Evolutionary conservation across 53 echinoderm and acorn worm species (phyloP).

Genomic region (Temnopleurus reevesii): DNA sequence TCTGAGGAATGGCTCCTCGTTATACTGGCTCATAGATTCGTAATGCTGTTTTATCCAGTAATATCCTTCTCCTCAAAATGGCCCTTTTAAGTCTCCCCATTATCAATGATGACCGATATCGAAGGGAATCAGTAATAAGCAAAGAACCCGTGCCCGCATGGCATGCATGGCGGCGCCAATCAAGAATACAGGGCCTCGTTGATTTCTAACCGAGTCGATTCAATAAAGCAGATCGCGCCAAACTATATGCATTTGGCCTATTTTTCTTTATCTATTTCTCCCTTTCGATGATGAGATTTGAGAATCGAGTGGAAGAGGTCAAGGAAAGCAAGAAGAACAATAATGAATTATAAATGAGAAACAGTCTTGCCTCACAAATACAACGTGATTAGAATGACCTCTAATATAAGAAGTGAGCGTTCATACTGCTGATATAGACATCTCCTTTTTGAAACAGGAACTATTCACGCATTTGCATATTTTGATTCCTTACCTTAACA

Average conservation of each 20-base stretch:
- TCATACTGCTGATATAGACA: too few species aligned
- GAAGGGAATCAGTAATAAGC: neutral
- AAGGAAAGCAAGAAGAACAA: neutral
- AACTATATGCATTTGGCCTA: neutral
- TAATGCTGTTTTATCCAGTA: neutral
- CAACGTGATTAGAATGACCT: neutral
- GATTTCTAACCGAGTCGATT: constrained; percentile 16
- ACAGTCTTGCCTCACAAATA: neutral
- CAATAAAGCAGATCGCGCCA: neutral
- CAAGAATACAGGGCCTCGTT: constrained; percentile 11
- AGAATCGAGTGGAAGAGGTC: neutral
- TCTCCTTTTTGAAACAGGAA: too few species aligned
- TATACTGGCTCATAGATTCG: neutral
- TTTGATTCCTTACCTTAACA: too few species aligned
- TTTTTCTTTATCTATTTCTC: too few species aligned
- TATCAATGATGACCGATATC: neutral
- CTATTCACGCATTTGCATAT: too few species aligned
- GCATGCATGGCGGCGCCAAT: neutral
- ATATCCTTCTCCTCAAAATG: neutral
- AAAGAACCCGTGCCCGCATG: neutral
- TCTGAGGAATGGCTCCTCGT: neutral
- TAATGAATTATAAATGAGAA: constrained; percentile 18
- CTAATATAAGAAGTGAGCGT: too few species aligned
- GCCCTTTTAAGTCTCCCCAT: neutral
- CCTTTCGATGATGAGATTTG: neutral